Evolutionary conservation across 2,113 vertebrate genomes (phyloP).

Genomic region (Ahaetulla prasina): DNA sequence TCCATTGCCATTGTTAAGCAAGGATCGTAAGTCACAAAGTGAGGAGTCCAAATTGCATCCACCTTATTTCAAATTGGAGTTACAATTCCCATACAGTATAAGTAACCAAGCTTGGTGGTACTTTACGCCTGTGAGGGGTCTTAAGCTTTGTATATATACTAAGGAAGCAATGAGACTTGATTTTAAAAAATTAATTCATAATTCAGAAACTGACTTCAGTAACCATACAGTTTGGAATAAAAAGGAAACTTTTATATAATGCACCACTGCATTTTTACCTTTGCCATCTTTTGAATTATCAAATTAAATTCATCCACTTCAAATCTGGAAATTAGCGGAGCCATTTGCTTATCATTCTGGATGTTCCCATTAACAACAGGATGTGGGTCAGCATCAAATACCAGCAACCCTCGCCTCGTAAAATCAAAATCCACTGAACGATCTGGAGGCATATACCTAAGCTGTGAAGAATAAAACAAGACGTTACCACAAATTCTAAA

Average conservation of each 20-base stretch:
- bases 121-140: not conserved
- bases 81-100: not conserved
- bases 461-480: constrained; percentile 61
- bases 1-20: not conserved
- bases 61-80: not conserved
- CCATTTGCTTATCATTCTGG: constrained; percentile 33
- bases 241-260: not conserved
- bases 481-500: not conserved
- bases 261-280: constrained; percentile 66
- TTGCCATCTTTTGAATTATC: constrained; percentile 78
- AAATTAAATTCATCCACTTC: constrained; percentile 75
- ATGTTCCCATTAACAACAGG: constrained; percentile 59
- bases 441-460: constrained; percentile 80
- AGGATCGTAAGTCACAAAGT: not conserved
- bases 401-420: constrained; percentile 85
- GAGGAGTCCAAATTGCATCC: not conserved
- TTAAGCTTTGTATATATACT: not conserved
- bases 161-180: not conserved
- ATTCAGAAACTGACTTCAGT: not conserved
- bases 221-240: not conserved
- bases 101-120: not conserved
- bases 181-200: not conserved
- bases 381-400: constrained; percentile 78
- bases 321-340: constrained; percentile 48
- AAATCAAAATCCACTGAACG: constrained; percentile 82